Percentiles rank a stretch among this genome's conserved stretches.
Conservation (phyloP, 2,797 vertebrate species). For the Cyclura pinguis region DNA sequence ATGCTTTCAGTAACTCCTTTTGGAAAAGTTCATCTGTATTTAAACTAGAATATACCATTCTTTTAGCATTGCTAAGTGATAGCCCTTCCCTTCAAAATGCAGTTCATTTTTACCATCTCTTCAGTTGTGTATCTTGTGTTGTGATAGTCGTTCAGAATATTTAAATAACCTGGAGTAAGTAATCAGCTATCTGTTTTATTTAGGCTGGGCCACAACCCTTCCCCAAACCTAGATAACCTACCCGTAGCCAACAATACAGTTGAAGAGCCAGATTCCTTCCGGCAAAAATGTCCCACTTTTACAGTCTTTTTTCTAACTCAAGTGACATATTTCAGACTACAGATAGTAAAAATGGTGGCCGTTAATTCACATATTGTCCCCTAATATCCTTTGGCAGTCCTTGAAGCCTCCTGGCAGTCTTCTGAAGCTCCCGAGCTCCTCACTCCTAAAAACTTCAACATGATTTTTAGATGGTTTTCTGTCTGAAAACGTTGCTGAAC, state of each 20-base stretch:
- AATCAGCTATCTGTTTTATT: background rate
- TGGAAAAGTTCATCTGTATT: background rate
- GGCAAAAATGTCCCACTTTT: background rate
- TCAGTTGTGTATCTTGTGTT: background rate
- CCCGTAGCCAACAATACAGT: background rate
- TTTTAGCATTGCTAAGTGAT: background rate
- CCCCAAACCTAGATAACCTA: background rate
- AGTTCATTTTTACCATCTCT: background rate
- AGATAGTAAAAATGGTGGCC: background rate
- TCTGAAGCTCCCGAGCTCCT: too few species aligned
- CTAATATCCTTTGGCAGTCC: background rate
- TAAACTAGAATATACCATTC: background rate
- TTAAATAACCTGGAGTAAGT: background rate
- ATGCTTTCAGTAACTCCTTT: background rate
- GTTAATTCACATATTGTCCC: too few species aligned
- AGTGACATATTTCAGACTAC: background rate
- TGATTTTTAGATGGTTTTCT: too few species aligned
- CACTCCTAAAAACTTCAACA: background rate
- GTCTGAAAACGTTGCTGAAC: too few species aligned
- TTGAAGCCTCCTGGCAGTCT: background rate
- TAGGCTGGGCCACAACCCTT: background rate
- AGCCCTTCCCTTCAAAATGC: background rate
- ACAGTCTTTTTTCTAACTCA: background rate
- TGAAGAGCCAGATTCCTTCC: background rate
- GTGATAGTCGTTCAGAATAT: background rate